These are phyloP conservation scores for Melitaea athalia DNA, from an alignment of 2,888 invertebrate genomes.

Conservation along the genomic window DNA sequence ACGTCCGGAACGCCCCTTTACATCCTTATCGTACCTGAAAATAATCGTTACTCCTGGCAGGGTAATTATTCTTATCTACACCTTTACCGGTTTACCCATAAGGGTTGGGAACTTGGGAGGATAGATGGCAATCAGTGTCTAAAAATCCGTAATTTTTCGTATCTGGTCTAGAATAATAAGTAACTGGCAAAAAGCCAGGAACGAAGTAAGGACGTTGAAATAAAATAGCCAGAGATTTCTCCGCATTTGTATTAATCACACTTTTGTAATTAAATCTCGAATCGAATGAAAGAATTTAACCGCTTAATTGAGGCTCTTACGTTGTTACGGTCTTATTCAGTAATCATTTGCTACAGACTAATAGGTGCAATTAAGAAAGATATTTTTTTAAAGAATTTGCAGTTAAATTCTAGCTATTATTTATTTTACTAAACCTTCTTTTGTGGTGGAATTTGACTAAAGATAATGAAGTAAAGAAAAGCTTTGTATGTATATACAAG, in stretches of 20 bases:
- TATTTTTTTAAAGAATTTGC: conserved; percentile 10
- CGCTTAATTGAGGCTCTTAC: conserved; percentile 22
- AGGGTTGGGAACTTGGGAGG: not conserved
- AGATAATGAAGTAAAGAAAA: too few species aligned
- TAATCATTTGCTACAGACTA: conserved; percentile 19
- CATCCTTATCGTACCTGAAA: not conserved
- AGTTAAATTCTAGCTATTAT: not conserved
- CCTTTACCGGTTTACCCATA: not conserved
- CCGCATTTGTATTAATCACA: conserved; percentile 16
- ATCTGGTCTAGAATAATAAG: not conserved
- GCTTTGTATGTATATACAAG: too few species aligned
- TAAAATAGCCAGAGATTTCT: conserved; percentile 9
- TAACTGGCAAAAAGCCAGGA: not conserved
- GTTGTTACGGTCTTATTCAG: conserved; percentile 11
- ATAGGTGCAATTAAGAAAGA: conserved; percentile 20
- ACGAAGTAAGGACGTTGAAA: not conserved
- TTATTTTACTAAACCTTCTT: not conserved
- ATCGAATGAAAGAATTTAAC: conserved; percentile 30
- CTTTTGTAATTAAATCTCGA: conserved; percentile 22
- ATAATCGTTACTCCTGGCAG: not conserved
- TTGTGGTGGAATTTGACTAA: too few species aligned
- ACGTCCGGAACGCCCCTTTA: not conserved
- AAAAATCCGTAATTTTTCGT: not conserved
- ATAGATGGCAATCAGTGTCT: not conserved
- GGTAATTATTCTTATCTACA: not conserved